phyloP scores from a whole-genome alignment of 2,113 vertebrate species.

The Lepus americanus region DNA sequence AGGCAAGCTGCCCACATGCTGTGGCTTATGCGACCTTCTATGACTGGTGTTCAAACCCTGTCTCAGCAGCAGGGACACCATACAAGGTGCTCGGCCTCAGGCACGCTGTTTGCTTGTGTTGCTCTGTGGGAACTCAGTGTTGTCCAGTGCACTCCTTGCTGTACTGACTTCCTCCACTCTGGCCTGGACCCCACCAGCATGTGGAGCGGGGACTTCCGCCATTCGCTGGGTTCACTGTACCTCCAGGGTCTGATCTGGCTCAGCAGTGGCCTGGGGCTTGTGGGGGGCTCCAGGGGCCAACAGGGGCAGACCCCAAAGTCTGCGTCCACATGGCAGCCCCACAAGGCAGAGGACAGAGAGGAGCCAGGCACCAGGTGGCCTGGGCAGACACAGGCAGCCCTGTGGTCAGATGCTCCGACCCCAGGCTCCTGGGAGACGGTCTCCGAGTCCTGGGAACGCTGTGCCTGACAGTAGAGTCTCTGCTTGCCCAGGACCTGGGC shows the following conservation, averaged over 20 bases:
- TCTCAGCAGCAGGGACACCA: neutral
- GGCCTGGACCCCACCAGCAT: neutral
- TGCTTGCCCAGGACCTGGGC: neutral
- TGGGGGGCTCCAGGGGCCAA: neutral
- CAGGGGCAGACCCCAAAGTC: neutral
- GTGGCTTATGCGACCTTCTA: accelerated
- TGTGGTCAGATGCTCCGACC: neutral
- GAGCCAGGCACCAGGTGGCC: too few relatives aligned
- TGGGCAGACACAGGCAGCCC: neutral
- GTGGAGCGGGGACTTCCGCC: neutral
- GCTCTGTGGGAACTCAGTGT: neutral
- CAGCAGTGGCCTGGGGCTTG: neutral
- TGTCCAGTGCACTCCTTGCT: too few relatives aligned
- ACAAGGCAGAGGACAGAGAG: too few relatives aligned
- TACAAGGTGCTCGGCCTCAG: neutral
- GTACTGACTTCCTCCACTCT: too few relatives aligned
- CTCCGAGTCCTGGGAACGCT: neutral
- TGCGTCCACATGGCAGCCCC: neutral
- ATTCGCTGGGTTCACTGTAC: too few relatives aligned
- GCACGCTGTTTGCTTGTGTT: neutral
- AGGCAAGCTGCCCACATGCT: accelerated
- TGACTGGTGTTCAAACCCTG: neutral
- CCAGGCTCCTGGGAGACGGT: neutral
- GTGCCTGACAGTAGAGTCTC: neutral
- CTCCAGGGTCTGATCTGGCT: accelerated